Evolutionary conservation across 2,888 invertebrate genomes (phyloP), one percentile per base, ranked within the genome.

Genomic region (Acrocyrtus sp.): DNA sequence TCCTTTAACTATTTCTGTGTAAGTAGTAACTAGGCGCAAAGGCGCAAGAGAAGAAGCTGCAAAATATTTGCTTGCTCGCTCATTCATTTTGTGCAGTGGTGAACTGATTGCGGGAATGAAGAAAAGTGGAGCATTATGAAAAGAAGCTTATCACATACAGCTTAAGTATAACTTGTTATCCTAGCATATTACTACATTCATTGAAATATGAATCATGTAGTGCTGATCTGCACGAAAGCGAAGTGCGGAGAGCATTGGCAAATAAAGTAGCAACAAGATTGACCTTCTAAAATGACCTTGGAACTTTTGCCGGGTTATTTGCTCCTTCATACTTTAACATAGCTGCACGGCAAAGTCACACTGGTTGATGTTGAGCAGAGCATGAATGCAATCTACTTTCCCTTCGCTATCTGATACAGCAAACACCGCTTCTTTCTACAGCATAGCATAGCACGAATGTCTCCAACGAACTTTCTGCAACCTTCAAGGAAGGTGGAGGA

Each of bases 201-300:
- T 12, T 12, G n/a, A n/a, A n/a, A 34, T 5, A 34, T 34, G 34
- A 34, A 34, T 34, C 34, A 34, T 34, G 34, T 12, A 34, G 34
- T 34, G 34, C 34, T 34, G 34, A 34, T 34, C 27, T 19, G 39
- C 47, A 61, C 26, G 51, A 34, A 51, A 34, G 39, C 56, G 56
- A 26, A 41, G 47, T 21, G 27, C 45, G 47, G 19, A 17, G 10
- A 53, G 15, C 41, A 26, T 51, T 60, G 50, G 60, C 57, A 68
- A 60, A 68, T 68, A 61, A 68, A 62, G 43, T 63, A 63, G 70
- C 63, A 72, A 72, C 65, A 72, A 72, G 51, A 58, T 66, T 72
- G 72, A 72, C 72, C 65, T 72, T 72, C 72, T 54, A 45, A 56
- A 72, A 72, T 66, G 72, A 72, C 72, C 72, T 72, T 72, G 72